phyloP scores from a whole-genome alignment of 2,888 invertebrate species.

The Eupithecia exiguata region DNA sequence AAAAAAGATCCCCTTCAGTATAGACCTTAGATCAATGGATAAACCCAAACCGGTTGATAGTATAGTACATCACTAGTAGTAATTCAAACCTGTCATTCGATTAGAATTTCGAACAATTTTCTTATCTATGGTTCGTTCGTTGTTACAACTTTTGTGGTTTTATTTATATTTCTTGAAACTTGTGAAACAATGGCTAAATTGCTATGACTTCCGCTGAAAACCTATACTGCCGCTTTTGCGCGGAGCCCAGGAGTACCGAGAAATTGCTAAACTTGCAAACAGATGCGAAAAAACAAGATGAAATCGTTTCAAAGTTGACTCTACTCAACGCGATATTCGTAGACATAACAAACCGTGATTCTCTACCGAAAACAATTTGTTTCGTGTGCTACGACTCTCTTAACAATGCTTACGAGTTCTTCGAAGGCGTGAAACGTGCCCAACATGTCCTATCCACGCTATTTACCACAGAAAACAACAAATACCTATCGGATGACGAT shows the following conservation, averaged over 20 bases:
- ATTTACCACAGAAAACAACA: slow-evolving; percentile 51
- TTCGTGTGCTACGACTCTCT: slow-evolving; percentile 69
- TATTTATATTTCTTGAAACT: not conserved
- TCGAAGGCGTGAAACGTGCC: slow-evolving; percentile 62
- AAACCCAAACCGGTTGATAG: too few species aligned
- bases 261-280: slow-evolving; percentile 62
- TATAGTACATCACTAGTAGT: slow-evolving; percentile 1
- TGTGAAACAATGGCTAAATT: slow-evolving; percentile 29
- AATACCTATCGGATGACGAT: slow-evolving; percentile 63
- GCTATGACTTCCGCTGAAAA: slow-evolving; percentile 57
- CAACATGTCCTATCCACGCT: slow-evolving; percentile 60
- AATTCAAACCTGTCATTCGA: not conserved
- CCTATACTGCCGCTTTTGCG: slow-evolving; percentile 70
- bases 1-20: too few species aligned
- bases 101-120: too few species aligned
- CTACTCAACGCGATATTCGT: slow-evolving; percentile 72
- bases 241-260: slow-evolving; percentile 61
- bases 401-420: slow-evolving; percentile 69
- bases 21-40: too few species aligned
- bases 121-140: slow-evolving; percentile 5
- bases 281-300: slow-evolving; percentile 58
- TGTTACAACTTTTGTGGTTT: slow-evolving; percentile 12
- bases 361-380: slow-evolving; percentile 70
- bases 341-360: slow-evolving; percentile 60
- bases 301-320: slow-evolving; percentile 59